Percentiles rank a stretch among this genome's conserved stretches.
Conservation (phyloP, 2,888 invertebrate species). For the Silvanus unidentatus region DNA sequence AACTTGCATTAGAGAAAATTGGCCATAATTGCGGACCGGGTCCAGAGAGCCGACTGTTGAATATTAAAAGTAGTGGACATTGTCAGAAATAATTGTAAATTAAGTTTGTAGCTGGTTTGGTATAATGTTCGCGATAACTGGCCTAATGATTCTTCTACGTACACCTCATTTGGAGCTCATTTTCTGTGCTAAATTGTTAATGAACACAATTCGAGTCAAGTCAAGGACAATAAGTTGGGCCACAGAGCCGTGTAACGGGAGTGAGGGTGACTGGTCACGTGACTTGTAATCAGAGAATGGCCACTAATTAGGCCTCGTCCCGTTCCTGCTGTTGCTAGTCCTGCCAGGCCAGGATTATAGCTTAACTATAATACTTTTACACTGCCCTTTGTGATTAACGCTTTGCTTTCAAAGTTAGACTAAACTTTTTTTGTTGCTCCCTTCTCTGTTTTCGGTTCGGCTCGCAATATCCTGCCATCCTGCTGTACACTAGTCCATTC, state of each 20-base stretch:
- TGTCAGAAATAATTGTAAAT: too few species aligned
- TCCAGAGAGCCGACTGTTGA: too few species aligned
- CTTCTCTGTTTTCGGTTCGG: too few species aligned
- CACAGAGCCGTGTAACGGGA: conserved; percentile 36
- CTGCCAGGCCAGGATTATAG: not conserved
- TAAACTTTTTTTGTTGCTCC: too few species aligned
- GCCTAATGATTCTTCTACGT: not conserved
- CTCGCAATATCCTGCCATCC: too few species aligned
- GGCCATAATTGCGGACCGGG: too few species aligned
- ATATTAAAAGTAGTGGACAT: too few species aligned
- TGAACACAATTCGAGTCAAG: conserved; percentile 33
- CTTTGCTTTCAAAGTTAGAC: too few species aligned
- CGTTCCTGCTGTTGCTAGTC: not conserved
- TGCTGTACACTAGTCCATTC: too few species aligned
- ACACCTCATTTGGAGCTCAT: conserved; percentile 5
- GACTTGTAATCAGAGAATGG: conserved; percentile 43
- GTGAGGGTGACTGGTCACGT: conserved; percentile 38
- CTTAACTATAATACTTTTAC: conserved; percentile 2
- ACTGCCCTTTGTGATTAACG: conserved; percentile 2
- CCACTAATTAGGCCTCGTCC: conserved; percentile 33
- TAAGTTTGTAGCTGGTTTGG: too few species aligned
- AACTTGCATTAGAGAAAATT: too few species aligned
- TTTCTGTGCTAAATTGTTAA: conserved; percentile 31
- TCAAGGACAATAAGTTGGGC: conserved; percentile 39
- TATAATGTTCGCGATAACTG: too few species aligned